Base-by-base conservation (phyloP, 2,888 invertebrate genomes). In the Argyresthia albistria region DNA sequence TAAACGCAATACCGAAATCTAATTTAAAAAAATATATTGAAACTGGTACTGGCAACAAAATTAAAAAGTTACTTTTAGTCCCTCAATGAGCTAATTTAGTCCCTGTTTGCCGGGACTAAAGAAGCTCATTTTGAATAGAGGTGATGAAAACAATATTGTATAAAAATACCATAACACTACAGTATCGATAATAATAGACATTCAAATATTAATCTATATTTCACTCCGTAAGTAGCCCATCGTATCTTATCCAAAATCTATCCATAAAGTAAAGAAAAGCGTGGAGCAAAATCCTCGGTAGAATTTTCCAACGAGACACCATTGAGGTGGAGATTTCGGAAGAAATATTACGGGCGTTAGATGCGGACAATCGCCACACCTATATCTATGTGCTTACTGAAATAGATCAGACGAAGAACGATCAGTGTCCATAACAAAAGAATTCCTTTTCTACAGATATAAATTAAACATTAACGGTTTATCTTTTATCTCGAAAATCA, bases 281-380 rank as follows among this genome's bases (percentile, higher is more conserved):
- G 52, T 47, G 46, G 47, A 48, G 48, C 43, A 16, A 54, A 54
- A 52, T 54, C 48, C 53, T 56, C 16, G 35, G 51, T 47, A 50
- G 46, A 52, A 53, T 50, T 54, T 54, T 52, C 52, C 46, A 47
- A 25, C 39, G 47, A 49, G 56, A 52, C 48, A 50, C 46, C 54
- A 52, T 46, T 53, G 54, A 54, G 56, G 56, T 52, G 54, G 54
- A 45, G 56, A 50, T 56, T 54, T 54, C 46, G 43, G 52, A 39
- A 52, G 54, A 54, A 56, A 54, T 56, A 56, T 56, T 51, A 49
- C 25, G 56, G 43, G 51, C 47, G 36, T 46, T 16, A 45, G 51
- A 36, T 55, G 42, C 48, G 55, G 51, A 46, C 52, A 49, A 53
- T 55, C 46, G 52, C 46, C 52, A 37, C 15, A 25, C 25, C 25